Evolutionary conservation across 2,113 vertebrate species (phyloP), one percentile per base, ranked within the genome.

Genomic region (Lamprotornis superbus): DNA sequence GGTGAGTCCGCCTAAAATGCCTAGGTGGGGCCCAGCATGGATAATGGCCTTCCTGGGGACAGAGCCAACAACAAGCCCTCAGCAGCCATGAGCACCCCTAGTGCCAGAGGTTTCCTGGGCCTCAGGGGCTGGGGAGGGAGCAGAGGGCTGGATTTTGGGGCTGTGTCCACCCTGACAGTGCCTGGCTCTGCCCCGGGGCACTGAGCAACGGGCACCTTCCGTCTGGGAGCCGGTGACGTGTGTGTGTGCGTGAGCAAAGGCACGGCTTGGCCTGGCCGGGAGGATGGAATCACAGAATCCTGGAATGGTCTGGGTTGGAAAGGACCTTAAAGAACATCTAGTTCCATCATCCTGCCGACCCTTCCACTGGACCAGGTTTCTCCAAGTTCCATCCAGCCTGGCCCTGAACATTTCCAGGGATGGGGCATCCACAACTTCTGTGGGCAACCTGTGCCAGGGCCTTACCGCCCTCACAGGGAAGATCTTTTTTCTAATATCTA

Each of bases 31-130:
- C 89, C 52, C 49, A 42, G 68, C 44, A 15, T 0, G 53, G 88
- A 39, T 94, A 94, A 97, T 95, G 83, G 81, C 86, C 91, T 85
- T 82, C 67, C 75, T 75, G 69, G 70, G 74, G 84, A 57, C 17
- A 1, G 76, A 92, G 89, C 90, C 90, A 96, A 68, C 74, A 64
- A 16, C 35, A 30, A 60, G 46, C 50, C 46, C 63, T 84, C 67
- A 22, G 10, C 61, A 83, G 67, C 15, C 1, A 40, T 8, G 57
- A 50, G 74, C 69, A 52, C 14, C 76, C 16, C n/a, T 3, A 8
- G 52, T 3, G 30, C 53, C 3, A 3, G 27, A 27, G 71, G 15
- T 7, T 27, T 40, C 13, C 23, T 27, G 79, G 79, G 60, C 85
- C 68, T 40, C 42, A 1, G 59, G 61, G 53, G 39, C 5, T 15